These are phyloP conservation scores for Ochlodes sylvanus DNA, from an alignment of 2,888 invertebrate species.

Conservation along the genomic window DNA sequence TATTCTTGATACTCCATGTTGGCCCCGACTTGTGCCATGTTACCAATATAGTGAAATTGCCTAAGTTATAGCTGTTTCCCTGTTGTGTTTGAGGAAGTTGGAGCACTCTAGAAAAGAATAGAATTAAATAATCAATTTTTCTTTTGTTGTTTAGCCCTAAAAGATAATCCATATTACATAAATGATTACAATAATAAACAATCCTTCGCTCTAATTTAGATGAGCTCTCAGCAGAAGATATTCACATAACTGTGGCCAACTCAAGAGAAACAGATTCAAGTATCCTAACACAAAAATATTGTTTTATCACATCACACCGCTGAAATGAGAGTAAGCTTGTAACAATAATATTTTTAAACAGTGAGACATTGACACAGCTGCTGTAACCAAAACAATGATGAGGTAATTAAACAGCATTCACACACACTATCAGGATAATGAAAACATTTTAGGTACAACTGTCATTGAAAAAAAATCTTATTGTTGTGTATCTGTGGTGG, in stretches of 20 bases:
- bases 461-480: too few species aligned
- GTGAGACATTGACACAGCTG: not conserved
- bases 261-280: slow-evolving; percentile 1
- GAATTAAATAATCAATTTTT: slow-evolving; percentile 9
- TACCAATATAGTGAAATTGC: slow-evolving; percentile 6
- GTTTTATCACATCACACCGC: slow-evolving; percentile 2
- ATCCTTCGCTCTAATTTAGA: too few species aligned
- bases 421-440: not conserved
- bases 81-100: slow-evolving; percentile 36
- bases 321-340: slow-evolving; percentile 3
- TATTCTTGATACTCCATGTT: slow-evolving; percentile 87
- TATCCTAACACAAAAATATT: not conserved
- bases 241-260: not conserved
- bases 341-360: slow-evolving; percentile 26
- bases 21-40: slow-evolving; percentile 82
- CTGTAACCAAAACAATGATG: slow-evolving; percentile 16
- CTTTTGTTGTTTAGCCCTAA: too few species aligned
- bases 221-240: too few species aligned
- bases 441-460: not conserved
- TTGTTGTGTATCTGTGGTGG: too few species aligned
- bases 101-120: slow-evolving; percentile 45
- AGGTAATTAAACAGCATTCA: slow-evolving; percentile 50
- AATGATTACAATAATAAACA: not conserved
- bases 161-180: too few species aligned
- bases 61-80: slow-evolving; percentile 15